Evolutionary conservation across 2,888 invertebrate species (phyloP), one percentile per base, ranked within the genome.

Genomic region (Andrena flavipes): DNA sequence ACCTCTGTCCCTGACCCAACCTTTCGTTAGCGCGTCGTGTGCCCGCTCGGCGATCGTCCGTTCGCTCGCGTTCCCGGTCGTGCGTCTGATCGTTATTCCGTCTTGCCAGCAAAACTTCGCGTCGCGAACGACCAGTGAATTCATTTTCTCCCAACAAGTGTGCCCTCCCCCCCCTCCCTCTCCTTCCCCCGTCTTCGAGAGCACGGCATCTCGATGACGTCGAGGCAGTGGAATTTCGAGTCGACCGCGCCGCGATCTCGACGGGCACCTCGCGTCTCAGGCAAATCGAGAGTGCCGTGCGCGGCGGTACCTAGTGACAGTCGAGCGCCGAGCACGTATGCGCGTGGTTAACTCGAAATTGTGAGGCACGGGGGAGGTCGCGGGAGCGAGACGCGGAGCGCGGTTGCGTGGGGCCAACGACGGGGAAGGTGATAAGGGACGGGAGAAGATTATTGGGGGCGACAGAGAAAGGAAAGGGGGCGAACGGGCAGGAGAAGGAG

Each of bases 331-430:
- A 30, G 48, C 71, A 33, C 54, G 64, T 65, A 35, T 59, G 74
- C 69, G 85, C 75, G 82, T 77, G 76, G 74, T 60, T 77, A 71
- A 64, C 76, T 48, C 30, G 67, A 76, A 76, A 56, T 81, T n/a
- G 74, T 56, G 77, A 20, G 65, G 59, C 20, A 48, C 48, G 62
- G 23, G 76, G 42, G 73, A 23, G 59, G 8, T 64, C 49, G 62
- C 56, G 60, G 26, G 48, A 65, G 62, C 42, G 76, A 42, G 73
- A 71, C 30, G 56, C 16, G 29, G 10, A 20, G 23, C 54, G 67
- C 60, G 49, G 60, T 56, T 30, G 75, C 78, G 75, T 49, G 76
- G 54, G 42, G 35, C 51, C 35, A 35, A 80, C 59, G 72, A 65
- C 51, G 67, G 75, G 5, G n/a, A 67, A 51, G 54, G 67, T 56